Percentiles rank a stretch among this genome's conserved stretches.
phyloP scores from a whole-genome alignment of 2,113 vertebrate species.

The Saimiri boliviensis region DNA sequence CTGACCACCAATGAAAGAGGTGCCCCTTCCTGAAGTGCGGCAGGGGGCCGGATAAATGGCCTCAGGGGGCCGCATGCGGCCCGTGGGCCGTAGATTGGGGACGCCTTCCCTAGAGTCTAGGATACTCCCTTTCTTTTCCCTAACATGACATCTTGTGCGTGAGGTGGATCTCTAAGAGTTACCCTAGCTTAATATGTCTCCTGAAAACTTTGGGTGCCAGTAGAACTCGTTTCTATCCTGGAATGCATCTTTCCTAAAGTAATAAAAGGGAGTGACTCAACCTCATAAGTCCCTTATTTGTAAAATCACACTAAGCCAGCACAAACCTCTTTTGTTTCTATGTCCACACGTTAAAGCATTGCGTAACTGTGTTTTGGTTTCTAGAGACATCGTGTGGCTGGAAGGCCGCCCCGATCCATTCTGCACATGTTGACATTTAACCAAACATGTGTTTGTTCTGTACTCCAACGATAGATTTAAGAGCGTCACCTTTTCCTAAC shows the following conservation, averaged over 20 bases:
- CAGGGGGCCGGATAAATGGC: too few species aligned
- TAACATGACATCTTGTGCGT: not conserved
- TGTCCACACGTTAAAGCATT: not conserved
- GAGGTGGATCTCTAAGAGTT: not conserved
- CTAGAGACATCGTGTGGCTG: fast-evolving
- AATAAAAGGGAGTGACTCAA: not conserved
- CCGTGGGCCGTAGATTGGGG: too few species aligned
- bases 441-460: not conserved
- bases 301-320: not conserved
- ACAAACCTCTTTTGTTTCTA: not conserved
- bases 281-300: not conserved
- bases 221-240: conserved; percentile 11
- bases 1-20: too few species aligned
- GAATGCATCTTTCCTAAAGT: not conserved
- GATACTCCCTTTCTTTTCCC: not conserved
- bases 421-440: not conserved
- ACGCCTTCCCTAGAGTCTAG: not conserved
- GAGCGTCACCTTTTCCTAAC: not conserved
- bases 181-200: not conserved
- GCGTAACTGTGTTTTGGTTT: fast-evolving
- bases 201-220: not conserved
- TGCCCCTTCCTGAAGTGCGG: too few species aligned
- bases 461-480: not conserved
- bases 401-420: not conserved
- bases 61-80: too few species aligned